Evolutionary conservation across 1,140 invertebrate genomes (phyloP).

Genomic region (Drosophila nebulosa): DNA sequence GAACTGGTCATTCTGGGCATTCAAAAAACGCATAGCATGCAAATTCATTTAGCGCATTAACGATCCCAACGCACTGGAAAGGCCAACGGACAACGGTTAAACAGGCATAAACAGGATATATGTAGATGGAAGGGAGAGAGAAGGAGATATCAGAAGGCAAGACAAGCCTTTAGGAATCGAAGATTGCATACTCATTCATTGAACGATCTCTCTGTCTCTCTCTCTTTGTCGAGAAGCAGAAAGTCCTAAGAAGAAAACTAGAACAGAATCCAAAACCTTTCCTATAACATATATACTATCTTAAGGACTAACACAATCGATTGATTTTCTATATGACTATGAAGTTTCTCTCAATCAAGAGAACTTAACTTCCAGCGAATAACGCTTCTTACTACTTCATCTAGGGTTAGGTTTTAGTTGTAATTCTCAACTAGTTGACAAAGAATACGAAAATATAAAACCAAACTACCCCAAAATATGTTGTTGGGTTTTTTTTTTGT

Average conservation of each 20-base stretch:
- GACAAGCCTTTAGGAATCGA: background rate
- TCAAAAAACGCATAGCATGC: slow-evolving; percentile 63
- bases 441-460: background rate
- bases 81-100: slow-evolving; percentile 25
- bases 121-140: slow-evolving; percentile 36
- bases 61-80: slow-evolving; percentile 39
- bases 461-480: background rate
- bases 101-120: slow-evolving; percentile 68
- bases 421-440: too few species aligned
- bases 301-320: too few species aligned
- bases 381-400: too few species aligned
- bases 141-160: background rate
- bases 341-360: too few species aligned
- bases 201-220: too few species aligned
- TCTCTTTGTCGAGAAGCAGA: too few species aligned
- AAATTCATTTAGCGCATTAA: slow-evolving; percentile 75
- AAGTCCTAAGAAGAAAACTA: too few species aligned
- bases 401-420: too few species aligned
- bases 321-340: too few species aligned
- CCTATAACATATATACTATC: too few species aligned
- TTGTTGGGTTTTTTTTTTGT: background rate
- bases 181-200: background rate
- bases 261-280: too few species aligned
- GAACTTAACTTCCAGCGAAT: too few species aligned
- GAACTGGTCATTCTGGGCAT: slow-evolving; percentile 16